Percentiles rank a stretch among this genome's conserved stretches.
Conservation (phyloP, 2,797 vertebrate species). For the Gymnothorax reevesii region DNA sequence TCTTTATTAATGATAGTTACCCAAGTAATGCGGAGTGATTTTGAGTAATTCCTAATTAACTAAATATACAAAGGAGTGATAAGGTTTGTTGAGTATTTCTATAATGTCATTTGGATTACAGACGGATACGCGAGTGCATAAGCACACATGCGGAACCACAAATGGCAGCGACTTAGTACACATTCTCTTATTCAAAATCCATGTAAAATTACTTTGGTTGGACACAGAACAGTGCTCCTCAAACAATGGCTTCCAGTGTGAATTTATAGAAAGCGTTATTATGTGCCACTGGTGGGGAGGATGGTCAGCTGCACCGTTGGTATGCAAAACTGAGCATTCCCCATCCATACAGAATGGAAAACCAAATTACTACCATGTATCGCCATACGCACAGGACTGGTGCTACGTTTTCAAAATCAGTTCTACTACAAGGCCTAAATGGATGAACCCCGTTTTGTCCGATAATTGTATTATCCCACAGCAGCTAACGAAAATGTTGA, state of each 20-base stretch:
- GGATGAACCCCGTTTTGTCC: not conserved
- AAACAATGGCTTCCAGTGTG: slow-evolving; percentile 12
- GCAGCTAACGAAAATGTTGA: not conserved
- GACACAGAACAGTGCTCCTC: not conserved
- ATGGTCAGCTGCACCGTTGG: not conserved
- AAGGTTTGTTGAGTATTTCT: too few relatives aligned
- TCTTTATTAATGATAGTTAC: too few relatives aligned
- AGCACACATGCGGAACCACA: slow-evolving; percentile 26
- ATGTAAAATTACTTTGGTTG: slow-evolving; percentile 21
- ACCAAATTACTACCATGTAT: not conserved
- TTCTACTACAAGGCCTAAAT: not conserved
- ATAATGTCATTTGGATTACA: too few relatives aligned
- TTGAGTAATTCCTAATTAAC: too few relatives aligned
- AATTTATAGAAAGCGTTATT: not conserved
- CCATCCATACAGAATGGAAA: not conserved
- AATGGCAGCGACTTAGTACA: not conserved
- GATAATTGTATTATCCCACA: not conserved
- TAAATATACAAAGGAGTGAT: too few relatives aligned
- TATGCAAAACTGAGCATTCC: not conserved
- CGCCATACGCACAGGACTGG: not conserved
- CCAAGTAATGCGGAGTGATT: too few relatives aligned
- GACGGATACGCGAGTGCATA: not conserved
- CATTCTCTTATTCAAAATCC: slow-evolving; percentile 20
- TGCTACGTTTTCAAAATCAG: not conserved
- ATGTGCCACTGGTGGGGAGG: not conserved